Base-by-base conservation (phyloP, 2,888 invertebrate species). In the Acronicta psi region DNA sequence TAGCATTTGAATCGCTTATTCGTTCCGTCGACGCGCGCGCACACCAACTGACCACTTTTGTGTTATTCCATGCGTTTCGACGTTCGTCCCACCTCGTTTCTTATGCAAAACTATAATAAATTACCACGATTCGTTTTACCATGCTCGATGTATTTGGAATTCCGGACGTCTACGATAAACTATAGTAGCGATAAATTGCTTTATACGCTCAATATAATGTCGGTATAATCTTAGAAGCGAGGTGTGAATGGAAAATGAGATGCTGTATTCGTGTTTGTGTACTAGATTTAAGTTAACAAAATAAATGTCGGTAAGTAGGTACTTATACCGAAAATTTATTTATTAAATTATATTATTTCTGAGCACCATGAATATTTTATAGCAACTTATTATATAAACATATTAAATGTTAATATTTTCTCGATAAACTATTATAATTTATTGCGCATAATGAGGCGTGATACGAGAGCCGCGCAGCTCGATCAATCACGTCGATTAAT, bases 1-100 rank as follows among this genome's bases (percentile, higher is more conserved):
- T 94, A 93, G 89, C 92, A 92, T 93, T 93, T 90, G 90, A 92
- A 93, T 88, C 90, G 91, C 84, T 91, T 90, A 91, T 91, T 91
- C 91, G 90, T 88, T 87, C 82, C 79, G 67, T 80, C 80, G 80
- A 79, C 69, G 59, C 60, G 41, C n/a, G 61, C 67, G 74, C 69
- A 73, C 71, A 71, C 75, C 65, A 50, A 65, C 55, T 69, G 73
- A 72, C 76, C 61, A 84, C 86, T 86, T 90, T 88, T 85, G 87
- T 88, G 75, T 82, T 85, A 83, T 86, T 87, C 82, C 84, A 87
- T 83, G 87, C 88, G 87, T 89, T 88, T 84, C 81, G 77, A 81
- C 69, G 75, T 79, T 77, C 87, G 84, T 82, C 85, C 81, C 86
- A 84, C 76, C 64, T 64, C 57, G 87, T 81, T 70, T 71, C 79